Base-by-base conservation (phyloP, 2,113 vertebrate species). In the Pedetes capensis region DNA sequence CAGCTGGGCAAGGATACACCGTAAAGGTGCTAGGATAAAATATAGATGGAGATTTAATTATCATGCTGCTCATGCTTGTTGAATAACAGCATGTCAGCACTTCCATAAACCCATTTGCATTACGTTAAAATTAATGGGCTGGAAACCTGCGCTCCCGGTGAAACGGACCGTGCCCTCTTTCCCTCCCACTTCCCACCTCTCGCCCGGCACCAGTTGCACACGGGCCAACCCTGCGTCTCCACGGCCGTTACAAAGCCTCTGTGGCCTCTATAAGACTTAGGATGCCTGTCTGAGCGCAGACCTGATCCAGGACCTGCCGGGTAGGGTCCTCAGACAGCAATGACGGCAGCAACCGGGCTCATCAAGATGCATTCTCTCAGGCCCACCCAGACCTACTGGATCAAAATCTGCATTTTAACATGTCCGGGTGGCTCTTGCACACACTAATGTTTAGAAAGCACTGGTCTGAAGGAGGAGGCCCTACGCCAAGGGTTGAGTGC, bases 21-120 rank as follows among this genome's bases (percentile, higher is more conserved):
- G 63, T 59, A 94, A 95, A 95, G 68, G 74, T 97, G 88, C 91
- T 87, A 85, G 79, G 87, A 93, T 96, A 94, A 94, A 97, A 96
- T 96, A 80, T 61, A 32, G 83, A 96, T 57, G 66, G 88, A 51
- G 71, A 97, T 89, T 94, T 91, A 96, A 93, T 94, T 97, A 96
- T 96, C 68, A 78, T 22, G 82, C 74, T 95, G 83, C 83, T 97
- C 76, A 71, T 34, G 85, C n/a, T 76, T 72, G 95, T 92, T 85
- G 81, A 84, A 87, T 88, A 96, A 87, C 59, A 95, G n/a, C 51
- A 44, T 96, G 96, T 95, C 95, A 97, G 83, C 95, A 94, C 81
- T 75, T 96, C 66, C 95, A 87, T 93, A 98, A 97, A 95, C 93
- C 57, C 11, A 37, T 97, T 98, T 97, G 94, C 96, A 96, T 95